phyloP scores from a whole-genome alignment of 1,140 invertebrate species.

The Drosophila elegans region DNA sequence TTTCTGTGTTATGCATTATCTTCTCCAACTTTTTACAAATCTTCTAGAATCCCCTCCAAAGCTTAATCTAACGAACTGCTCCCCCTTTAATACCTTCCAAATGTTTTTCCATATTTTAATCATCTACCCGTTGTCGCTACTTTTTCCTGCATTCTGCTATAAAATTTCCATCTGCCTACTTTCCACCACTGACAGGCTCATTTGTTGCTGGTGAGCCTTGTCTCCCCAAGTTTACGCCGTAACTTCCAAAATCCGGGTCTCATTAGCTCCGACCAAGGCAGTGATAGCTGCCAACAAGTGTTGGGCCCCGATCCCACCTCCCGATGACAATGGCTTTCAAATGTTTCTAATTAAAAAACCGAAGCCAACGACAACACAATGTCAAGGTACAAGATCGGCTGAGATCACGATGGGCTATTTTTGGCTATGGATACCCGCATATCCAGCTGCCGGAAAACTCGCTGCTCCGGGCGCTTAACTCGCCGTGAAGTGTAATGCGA shows the following conservation, averaged over 20 bases:
- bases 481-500: conserved; percentile 67
- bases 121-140: conserved; percentile 15
- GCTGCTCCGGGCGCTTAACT: conserved; percentile 60
- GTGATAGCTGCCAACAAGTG: conserved; percentile 78
- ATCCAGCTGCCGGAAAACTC: conserved; percentile 55
- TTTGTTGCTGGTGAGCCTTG: conserved; percentile 72
- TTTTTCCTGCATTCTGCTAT: background rate
- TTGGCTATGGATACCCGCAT: conserved; percentile 38
- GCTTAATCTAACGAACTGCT: background rate
- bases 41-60: background rate
- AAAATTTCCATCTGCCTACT: conserved; percentile 26
- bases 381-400: conserved; percentile 29
- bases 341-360: conserved; percentile 81
- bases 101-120: conserved; percentile 29
- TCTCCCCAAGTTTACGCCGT: conserved; percentile 22
- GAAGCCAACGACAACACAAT: conserved; percentile 20
- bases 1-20: no score
- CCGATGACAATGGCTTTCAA: conserved; percentile 75
- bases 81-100: background rate
- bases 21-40: background rate
- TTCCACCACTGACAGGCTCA: conserved; percentile 65
- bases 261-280: conserved; percentile 56
- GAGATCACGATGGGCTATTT: conserved; percentile 34
- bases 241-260: conserved; percentile 29
- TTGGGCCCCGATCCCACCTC: conserved; percentile 21